A percentile compares a stretch with the other conserved stretches of the same genome.
phyloP scores from a whole-genome alignment of 2,113 vertebrate species.

The Macquaria ambigua region DNA sequence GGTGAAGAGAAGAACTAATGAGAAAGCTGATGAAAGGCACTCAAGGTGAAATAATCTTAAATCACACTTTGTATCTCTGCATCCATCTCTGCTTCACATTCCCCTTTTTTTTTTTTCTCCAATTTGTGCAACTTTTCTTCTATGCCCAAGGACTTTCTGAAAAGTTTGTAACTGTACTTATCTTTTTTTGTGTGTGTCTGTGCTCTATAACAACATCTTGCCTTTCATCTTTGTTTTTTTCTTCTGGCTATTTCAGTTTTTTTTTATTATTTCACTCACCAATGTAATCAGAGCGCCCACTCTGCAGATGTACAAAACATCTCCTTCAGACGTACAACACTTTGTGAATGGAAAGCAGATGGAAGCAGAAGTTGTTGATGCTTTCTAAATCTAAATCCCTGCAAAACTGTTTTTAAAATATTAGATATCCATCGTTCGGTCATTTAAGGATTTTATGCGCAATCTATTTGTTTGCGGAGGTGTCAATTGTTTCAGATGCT shows the following conservation, averaged over 20 bases:
- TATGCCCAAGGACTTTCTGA: constrained; percentile 7
- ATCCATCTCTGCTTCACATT: not conserved
- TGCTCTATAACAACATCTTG: not conserved
- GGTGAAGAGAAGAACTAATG: not conserved
- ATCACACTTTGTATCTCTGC: not conserved
- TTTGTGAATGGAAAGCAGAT: not conserved
- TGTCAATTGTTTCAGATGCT: not conserved
- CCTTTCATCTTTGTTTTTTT: not conserved
- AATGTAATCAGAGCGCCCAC: constrained; percentile 1
- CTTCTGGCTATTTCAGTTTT: not conserved
- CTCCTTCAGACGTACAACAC: not conserved
- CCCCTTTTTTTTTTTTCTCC: not conserved
- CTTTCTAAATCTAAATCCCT: not conserved
- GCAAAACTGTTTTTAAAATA: not conserved
- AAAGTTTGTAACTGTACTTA: not conserved
- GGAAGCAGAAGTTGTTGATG: not conserved
- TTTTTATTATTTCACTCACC: not conserved
- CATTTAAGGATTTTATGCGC: not conserved
- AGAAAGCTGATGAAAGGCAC: constrained; percentile 28
- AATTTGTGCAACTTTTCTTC: constrained; percentile 19
- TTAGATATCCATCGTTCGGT: not conserved
- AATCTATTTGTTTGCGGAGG: not conserved
- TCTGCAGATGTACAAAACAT: not conserved
- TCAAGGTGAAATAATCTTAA: not conserved
- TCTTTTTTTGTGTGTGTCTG: not conserved